Conservation (phyloP, 2,888 invertebrate genomes). For the Onthophagus sagittarius region DNA sequence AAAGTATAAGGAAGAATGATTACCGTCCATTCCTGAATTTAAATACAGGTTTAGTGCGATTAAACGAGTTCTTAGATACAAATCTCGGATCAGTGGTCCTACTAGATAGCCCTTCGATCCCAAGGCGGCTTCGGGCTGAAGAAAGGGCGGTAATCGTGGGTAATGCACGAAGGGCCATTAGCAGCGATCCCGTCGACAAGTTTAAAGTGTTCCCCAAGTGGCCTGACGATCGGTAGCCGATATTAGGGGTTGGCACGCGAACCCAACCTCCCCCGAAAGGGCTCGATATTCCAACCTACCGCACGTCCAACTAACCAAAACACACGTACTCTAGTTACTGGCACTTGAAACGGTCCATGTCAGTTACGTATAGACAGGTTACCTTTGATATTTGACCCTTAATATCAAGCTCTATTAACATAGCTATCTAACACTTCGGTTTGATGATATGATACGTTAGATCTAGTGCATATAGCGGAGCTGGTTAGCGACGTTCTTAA, state of each 20-base stretch:
- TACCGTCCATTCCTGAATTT: not conserved
- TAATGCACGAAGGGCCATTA: slow-evolving; percentile 6
- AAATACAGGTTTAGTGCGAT: not conserved
- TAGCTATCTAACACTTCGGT: not conserved
- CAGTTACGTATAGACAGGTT: not conserved
- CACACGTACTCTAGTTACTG: slow-evolving; percentile 4
- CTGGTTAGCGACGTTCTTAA: too few species aligned
- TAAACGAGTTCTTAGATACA: not conserved
- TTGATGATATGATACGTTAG: too few species aligned
- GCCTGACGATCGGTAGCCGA: slow-evolving; percentile 2
- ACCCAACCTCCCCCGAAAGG: not conserved
- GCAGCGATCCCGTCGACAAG: not conserved
- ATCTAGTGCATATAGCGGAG: too few species aligned
- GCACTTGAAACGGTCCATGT: slow-evolving; percentile 1
- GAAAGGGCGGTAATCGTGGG: not conserved
- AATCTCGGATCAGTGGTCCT: not conserved
- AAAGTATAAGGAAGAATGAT: not conserved
- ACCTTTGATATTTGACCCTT: not conserved
- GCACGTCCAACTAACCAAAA: slow-evolving; percentile 7
- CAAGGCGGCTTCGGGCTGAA: not conserved
- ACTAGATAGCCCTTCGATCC: not conserved
- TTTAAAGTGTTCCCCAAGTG: slow-evolving; percentile 12
- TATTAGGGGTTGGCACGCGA: not conserved
- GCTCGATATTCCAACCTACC: not conserved
- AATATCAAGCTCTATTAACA: not conserved